phyloP scores from a whole-genome alignment of 2,113 vertebrate species.

The Poeciliopsis prolifica region DNA sequence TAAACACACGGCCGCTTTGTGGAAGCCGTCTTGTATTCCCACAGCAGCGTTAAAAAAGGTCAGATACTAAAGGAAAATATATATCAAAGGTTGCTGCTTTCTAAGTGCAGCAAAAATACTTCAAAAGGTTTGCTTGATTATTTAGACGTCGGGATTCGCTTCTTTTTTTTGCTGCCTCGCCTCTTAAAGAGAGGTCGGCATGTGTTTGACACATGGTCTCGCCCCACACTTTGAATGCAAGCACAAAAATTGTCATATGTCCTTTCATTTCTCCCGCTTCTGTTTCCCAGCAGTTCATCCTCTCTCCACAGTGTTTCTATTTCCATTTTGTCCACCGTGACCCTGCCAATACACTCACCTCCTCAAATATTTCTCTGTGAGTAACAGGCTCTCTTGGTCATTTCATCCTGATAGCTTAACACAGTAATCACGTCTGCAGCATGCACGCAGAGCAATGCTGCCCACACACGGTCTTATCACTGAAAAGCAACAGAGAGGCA shows the following conservation, averaged over 20 bases:
- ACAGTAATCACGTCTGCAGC: constrained; percentile 55
- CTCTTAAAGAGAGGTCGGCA: constrained; percentile 57
- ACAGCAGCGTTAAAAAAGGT: constrained; percentile 45
- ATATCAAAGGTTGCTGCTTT: constrained; percentile 21
- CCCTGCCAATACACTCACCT: constrained; percentile 62
- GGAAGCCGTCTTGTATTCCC: constrained; percentile 34
- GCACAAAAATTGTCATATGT: constrained; percentile 33
- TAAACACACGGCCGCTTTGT: constrained; percentile 51
- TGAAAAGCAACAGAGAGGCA: constrained; percentile 62
- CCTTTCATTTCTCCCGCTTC: constrained; percentile 44
- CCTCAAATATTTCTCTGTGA: constrained; percentile 56
- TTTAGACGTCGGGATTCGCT: constrained; percentile 49
- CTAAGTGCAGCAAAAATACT: constrained; percentile 43
- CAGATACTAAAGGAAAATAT: constrained; percentile 20
- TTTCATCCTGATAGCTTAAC: constrained; percentile 59
- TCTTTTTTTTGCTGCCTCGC: constrained; percentile 25
- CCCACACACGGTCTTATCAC: constrained; percentile 73
- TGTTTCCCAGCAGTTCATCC: constrained; percentile 44
- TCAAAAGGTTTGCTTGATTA: constrained; percentile 45
- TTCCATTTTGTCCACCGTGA: constrained; percentile 52
- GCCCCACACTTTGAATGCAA: constrained; percentile 44
- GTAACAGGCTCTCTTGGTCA: constrained; percentile 62
- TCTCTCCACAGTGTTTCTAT: constrained; percentile 47
- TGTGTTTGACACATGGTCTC: constrained; percentile 32
- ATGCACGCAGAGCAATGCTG: constrained; percentile 45